Percentiles rank a stretch among this genome's conserved stretches.
Evolutionary conservation across 2,113 vertebrate genomes (phyloP).

Genomic region (Centropus unirufus): DNA sequence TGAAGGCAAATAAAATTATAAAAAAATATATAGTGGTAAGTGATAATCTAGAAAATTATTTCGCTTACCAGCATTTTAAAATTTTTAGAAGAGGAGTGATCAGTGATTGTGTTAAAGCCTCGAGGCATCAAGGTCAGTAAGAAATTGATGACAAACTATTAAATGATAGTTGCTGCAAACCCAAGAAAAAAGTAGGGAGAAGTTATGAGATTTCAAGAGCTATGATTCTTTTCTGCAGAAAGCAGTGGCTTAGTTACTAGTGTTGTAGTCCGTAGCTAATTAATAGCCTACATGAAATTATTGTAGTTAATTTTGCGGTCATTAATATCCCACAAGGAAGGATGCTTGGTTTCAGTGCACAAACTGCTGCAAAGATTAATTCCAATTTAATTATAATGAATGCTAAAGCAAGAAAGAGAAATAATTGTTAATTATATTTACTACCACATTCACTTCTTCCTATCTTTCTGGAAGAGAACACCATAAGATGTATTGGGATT

Average conservation of each 20-base stretch:
- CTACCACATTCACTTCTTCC: neutral
- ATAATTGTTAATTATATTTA: neutral
- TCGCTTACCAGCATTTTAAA: neutral
- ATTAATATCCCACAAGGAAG: slow-evolving; percentile 29
- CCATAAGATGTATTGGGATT: neutral
- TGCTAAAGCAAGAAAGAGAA: neutral
- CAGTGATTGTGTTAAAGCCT: neutral
- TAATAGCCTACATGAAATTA: slow-evolving; percentile 23
- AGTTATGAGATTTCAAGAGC: neutral
- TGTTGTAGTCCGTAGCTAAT: neutral
- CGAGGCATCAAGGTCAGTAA: neutral
- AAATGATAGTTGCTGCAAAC: neutral
- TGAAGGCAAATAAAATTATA: neutral
- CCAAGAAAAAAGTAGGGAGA: neutral
- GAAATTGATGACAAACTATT: neutral
- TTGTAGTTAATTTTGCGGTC: neutral
- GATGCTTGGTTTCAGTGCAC: neutral
- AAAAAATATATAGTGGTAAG: neutral
- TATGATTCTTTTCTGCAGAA: neutral
- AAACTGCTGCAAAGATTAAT: neutral
- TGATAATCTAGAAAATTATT: neutral
- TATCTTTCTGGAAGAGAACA: neutral
- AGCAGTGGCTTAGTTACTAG: neutral
- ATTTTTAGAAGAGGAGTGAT: neutral
- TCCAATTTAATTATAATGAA: neutral